Conservation (phyloP, 2,113 vertebrate genomes). For the Toxotes chatareus region DNA sequence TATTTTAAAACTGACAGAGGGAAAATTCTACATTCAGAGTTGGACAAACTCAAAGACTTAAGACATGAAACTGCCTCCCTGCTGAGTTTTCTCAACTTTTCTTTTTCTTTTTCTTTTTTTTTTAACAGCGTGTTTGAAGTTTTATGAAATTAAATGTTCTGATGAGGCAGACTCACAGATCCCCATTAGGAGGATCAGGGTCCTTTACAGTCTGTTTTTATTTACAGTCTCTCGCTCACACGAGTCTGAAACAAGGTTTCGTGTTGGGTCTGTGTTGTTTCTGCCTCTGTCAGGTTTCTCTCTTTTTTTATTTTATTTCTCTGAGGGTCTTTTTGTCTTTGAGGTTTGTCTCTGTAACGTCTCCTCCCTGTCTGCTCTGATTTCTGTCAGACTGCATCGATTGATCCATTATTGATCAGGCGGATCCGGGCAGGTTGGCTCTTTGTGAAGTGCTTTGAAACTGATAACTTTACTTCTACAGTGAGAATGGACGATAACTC, state of each 20-base stretch:
- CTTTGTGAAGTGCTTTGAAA: background rate
- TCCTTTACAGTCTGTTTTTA: background rate
- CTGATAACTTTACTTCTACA: background rate
- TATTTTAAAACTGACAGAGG: no score
- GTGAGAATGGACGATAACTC: background rate
- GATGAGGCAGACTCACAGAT: no score
- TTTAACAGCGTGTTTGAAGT: no score
- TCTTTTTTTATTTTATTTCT: background rate
- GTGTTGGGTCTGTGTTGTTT: background rate
- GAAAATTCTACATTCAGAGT: no score
- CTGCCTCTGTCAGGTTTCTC: background rate
- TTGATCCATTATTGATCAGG: constrained; percentile 16
- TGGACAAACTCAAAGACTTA: no score
- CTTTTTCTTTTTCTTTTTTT: no score
- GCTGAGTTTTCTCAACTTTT: no score
- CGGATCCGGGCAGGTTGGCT: background rate
- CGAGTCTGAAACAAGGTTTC: background rate
- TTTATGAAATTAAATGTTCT: no score
- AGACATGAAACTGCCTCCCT: no score
- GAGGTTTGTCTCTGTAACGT: background rate
- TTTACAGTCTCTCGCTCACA: background rate
- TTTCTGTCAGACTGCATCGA: background rate
- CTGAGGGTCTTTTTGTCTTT: constrained; percentile 2
- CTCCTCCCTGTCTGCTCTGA: background rate
- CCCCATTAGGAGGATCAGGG: background rate